These are phyloP conservation scores for Hirtodrosophila cameraria DNA, from an alignment of 2,888 invertebrate species.

Conservation along the genomic window DNA sequence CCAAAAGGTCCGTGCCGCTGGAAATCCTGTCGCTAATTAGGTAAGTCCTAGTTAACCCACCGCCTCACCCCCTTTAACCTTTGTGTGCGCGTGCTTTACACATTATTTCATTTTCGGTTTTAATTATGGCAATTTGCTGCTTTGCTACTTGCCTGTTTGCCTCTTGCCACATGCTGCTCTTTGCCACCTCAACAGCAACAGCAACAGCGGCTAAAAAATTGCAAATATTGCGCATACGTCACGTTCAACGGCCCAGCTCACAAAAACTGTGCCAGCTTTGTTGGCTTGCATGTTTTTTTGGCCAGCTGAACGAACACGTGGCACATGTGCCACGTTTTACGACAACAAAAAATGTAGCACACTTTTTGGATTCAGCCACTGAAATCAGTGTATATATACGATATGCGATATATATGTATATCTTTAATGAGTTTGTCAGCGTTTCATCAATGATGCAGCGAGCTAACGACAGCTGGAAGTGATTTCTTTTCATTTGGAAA, in stretches of 20 bases:
- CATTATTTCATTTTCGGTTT: constrained; percentile 59
- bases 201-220: constrained; percentile 15
- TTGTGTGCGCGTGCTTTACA: constrained; percentile 27
- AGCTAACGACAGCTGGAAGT: constrained; percentile 22
- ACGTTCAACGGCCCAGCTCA: constrained; percentile 8
- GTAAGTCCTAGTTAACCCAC: constrained; percentile 41
- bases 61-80: background rate
- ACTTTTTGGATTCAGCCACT: constrained; percentile 13
- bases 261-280: constrained; percentile 15
- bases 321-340: background rate
- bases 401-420: background rate
- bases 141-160: constrained; percentile 23
- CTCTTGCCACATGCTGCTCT: background rate
- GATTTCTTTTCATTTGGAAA: constrained; percentile 49
- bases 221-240: constrained; percentile 50
- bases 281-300: background rate
- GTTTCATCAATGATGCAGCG: constrained; percentile 35
- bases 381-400: background rate
- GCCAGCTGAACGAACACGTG: background rate
- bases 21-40: constrained; percentile 68
- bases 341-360: constrained; percentile 8
- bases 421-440: constrained; percentile 23
- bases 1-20: constrained; percentile 49
- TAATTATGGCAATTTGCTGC: constrained; percentile 62
- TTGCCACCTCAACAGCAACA: constrained; percentile 4